Percentiles rank a stretch among this genome's conserved stretches.
These are phyloP conservation scores for Sebastes dallii DNA, from an alignment of 2,797 vertebrate genomes.

Conservation along the genomic window DNA sequence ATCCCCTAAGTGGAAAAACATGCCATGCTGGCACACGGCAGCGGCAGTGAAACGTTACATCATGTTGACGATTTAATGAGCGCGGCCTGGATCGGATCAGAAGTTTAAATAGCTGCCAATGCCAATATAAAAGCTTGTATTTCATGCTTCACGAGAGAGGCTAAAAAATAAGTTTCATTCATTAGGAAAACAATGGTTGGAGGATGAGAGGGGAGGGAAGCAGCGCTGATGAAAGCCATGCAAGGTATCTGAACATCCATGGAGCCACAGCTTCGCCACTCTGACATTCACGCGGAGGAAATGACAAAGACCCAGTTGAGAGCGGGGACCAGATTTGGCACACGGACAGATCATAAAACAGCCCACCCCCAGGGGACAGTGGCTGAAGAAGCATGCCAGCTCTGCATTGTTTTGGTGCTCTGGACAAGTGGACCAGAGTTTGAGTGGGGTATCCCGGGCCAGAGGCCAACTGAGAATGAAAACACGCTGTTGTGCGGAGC, in stretches of 20 bases:
- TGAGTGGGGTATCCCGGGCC: conserved; percentile 54
- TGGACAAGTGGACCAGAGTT: conserved; percentile 54
- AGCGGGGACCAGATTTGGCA: conserved; percentile 47
- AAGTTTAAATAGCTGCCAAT: conserved; percentile 75
- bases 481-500: conserved; percentile 43
- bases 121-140: conserved; percentile 70
- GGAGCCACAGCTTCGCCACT: conserved; percentile 42
- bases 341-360: conserved; percentile 53
- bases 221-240: conserved; percentile 46
- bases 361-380: conserved; percentile 44
- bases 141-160: conserved; percentile 70
- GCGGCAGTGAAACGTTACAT: conserved; percentile 71
- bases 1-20: conserved; percentile 77
- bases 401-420: conserved; percentile 37
- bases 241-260: conserved; percentile 47
- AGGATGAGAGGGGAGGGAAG: conserved; percentile 25
- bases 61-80: conserved; percentile 77
- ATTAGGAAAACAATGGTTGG: conserved; percentile 63
- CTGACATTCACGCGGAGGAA: conserved; percentile 53
- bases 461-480: conserved; percentile 49
- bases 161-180: conserved; percentile 60
- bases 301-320: conserved; percentile 69
- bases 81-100: conserved; percentile 75
- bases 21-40: conserved; percentile 70
- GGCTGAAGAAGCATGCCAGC: conserved; percentile 43